Base-by-base conservation (phyloP, 2,888 invertebrate genomes). In the Ommatoiulus sabulosus region DNA sequence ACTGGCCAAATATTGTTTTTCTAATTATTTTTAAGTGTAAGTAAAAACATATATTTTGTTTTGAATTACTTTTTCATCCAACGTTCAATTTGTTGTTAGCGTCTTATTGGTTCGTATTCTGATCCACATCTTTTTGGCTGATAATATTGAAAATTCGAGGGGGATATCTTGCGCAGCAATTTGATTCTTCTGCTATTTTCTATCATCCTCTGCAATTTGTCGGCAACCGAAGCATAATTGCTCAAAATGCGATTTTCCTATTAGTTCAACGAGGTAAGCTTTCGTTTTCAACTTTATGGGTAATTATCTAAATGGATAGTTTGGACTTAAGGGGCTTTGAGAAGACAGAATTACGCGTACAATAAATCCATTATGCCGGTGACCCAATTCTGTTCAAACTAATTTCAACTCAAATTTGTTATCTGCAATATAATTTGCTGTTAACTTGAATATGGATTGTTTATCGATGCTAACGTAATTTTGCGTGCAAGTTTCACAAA, bases 201-300 rank as follows among this genome's bases (percentile, higher is more conserved):
- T 12, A 52, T 17, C 52, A 52, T 52, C 5, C 12, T 52, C 17
- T 52, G 52, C 52, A 52, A 52, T 52, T 52, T 52, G 52, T 52
- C 52, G 15, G 5, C 52, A 3, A 52, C 15, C 52, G 52, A 52
- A 10, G 72, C 72, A 24, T 7, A 63, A 20, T 72, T 72, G 24
- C 72, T 20, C 24, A 72, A 20, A 35, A 24, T 72, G 72, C 72
- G 72, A 72, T 72, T 72, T 72, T 72, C 20, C 72, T 72, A 72
- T 24, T 24, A 24, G 72, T 72, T 72, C 20, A 20, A 8, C 24
- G 10, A 24, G 8, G 72, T 72, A 20, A 20, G 3, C 7, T 20
- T 72, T 20, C 3, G 24, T 24, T 10, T 10, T 24, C 72, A 72
- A 72, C 24, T 72, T 24, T 20, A 20, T 72, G 7, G 10, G 6